These are phyloP conservation scores for Noctuana brunneofusca DNA, from an alignment of 2,888 invertebrate species.

Conservation along the genomic window DNA sequence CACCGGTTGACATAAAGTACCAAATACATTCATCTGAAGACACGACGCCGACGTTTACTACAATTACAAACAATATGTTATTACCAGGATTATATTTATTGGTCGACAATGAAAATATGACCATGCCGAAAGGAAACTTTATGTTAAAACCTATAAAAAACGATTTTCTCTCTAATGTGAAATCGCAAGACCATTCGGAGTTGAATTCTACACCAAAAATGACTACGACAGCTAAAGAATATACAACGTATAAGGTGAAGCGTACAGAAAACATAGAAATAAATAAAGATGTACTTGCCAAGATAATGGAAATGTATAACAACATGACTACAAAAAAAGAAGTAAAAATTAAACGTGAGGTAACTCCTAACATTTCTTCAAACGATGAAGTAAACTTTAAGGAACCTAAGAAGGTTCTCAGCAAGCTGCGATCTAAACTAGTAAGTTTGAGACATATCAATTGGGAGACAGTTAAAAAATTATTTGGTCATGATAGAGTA, in stretches of 20 bases:
- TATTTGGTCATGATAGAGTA: slow-evolving; percentile 59
- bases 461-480: slow-evolving; percentile 55
- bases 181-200: slow-evolving; percentile 34
- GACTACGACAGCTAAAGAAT: neutral
- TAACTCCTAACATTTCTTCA: neutral
- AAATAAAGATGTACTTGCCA: slow-evolving; percentile 45
- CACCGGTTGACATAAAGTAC: slow-evolving; percentile 67
- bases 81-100: slow-evolving; percentile 61
- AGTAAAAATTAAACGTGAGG: slow-evolving; percentile 34
- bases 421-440: neutral
- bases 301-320: slow-evolving; percentile 49
- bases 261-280: slow-evolving; percentile 46
- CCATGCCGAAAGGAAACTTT: slow-evolving; percentile 45
- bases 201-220: neutral
- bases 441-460: slow-evolving; percentile 45
- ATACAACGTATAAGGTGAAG: neutral
- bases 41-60: slow-evolving; percentile 17
- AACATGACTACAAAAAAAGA: slow-evolving; percentile 41
- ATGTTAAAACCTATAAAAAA: slow-evolving; percentile 52
- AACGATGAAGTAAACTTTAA: neutral
- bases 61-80: slow-evolving; percentile 37
- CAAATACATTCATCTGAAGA: slow-evolving; percentile 59
- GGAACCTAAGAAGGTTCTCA: slow-evolving; percentile 1
- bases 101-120: slow-evolving; percentile 48
- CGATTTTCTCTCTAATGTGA: slow-evolving; percentile 41